Percentiles rank a stretch among this genome's conserved stretches.
Conservation (phyloP, 2,888 invertebrate genomes). For the Tyria jacobaeae region DNA sequence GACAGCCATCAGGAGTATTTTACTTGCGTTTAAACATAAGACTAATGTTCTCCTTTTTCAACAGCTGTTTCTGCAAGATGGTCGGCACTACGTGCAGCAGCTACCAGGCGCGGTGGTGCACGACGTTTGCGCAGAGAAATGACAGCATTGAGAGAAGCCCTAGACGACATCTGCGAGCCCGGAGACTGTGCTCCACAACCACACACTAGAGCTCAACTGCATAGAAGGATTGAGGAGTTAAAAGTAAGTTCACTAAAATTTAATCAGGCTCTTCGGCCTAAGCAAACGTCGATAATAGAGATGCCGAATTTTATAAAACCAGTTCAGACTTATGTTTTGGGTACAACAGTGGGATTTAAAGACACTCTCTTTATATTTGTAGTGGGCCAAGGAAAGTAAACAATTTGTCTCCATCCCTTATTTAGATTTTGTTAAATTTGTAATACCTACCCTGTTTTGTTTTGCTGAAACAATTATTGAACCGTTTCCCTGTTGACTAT, state of each 20-base stretch:
- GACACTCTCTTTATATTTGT: too few species aligned
- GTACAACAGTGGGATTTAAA: background rate
- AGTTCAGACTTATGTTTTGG: background rate
- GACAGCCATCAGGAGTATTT: too few species aligned
- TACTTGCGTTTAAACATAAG: too few species aligned
- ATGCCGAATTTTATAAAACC: background rate
- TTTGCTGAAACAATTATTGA: too few species aligned
- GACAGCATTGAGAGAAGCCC: slow-evolving; percentile 85
- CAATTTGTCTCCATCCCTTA: too few species aligned
- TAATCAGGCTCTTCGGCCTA: background rate
- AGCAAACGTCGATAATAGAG: background rate
- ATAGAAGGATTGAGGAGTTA: slow-evolving; percentile 79
- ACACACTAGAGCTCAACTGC: slow-evolving; percentile 80
- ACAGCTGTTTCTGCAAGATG: slow-evolving; percentile 82
- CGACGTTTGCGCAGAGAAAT: slow-evolving; percentile 87
- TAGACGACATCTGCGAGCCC: slow-evolving; percentile 88
- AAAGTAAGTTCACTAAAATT: slow-evolving; percentile 61
- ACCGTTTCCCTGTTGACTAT: too few species aligned
- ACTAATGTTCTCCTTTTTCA: slow-evolving; percentile 19
- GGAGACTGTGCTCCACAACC: slow-evolving; percentile 86
- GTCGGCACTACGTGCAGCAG: slow-evolving; percentile 80
- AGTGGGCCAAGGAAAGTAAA: too few species aligned
- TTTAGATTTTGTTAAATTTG: too few species aligned
- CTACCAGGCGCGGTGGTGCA: slow-evolving; percentile 78
- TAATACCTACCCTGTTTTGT: too few species aligned